Percentiles rank a stretch among this genome's conserved stretches.
Evolutionary conservation across 2,113 vertebrate species (phyloP).

Genomic region (Butorides virescens): DNA sequence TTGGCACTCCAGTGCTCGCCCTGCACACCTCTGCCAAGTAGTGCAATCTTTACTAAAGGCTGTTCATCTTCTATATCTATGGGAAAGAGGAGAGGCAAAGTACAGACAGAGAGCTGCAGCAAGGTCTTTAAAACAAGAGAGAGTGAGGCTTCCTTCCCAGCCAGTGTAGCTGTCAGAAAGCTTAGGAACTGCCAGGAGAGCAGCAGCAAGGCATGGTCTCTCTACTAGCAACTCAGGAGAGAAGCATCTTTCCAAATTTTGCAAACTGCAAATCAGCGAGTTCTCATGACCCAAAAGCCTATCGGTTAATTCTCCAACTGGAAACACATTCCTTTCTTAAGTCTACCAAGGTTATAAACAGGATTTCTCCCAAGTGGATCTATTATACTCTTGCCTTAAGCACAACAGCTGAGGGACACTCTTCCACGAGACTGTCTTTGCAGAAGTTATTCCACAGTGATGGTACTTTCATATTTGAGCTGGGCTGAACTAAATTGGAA

Average conservation of each 20-base stretch:
- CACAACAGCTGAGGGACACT: not conserved
- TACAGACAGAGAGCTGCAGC: not conserved
- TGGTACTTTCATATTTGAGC: not conserved
- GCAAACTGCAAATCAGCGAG: accelerated
- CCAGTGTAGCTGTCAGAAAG: not conserved
- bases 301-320: not conserved
- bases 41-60: not conserved
- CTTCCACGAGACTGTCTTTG: not conserved
- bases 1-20: not conserved
- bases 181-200: not conserved
- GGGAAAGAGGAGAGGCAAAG: not conserved
- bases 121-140: not conserved
- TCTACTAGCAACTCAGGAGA: not conserved
- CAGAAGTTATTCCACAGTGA: not conserved
- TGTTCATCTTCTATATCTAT: not conserved
- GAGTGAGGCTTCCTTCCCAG: not conserved
- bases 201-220: not conserved
- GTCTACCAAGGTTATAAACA: not conserved
- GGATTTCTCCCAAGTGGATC: not conserved
- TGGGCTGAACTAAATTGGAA: not conserved
- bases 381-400: not conserved
- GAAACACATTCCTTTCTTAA: not conserved
- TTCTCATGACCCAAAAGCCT: not conserved
- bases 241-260: accelerated
- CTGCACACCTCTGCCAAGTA: not conserved